Evolutionary conservation across 2,888 invertebrate genomes (phyloP), one percentile per base, ranked within the genome.

Genomic region (Cephus pygmeus): DNA sequence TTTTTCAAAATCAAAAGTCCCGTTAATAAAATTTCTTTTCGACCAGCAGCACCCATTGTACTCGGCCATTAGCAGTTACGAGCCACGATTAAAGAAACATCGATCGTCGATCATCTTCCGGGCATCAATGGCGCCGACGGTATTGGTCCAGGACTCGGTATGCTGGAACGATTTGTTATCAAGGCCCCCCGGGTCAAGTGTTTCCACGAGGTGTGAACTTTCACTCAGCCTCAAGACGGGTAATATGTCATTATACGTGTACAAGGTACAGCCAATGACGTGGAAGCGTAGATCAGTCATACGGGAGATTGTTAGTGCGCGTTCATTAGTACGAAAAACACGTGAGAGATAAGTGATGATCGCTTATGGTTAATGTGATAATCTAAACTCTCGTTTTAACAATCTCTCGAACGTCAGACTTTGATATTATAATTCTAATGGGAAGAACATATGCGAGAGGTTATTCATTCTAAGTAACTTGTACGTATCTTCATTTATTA

Each of bases 81-180:
- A 82, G 76, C 80, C 81, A 81, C 82, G 83, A 87, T 85, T 85
- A 84, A 82, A 80, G 79, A 79, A 79, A 82, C 81, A 82, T 85
- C 85, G 84, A 83, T 86, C 87, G 85, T 87, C 83, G 85, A 88
- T 88, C 87, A 87, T 86, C 84, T 78, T 77, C 79, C 79, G 77
- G 12, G 82, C 73, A 76, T 78, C 77, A 76, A 73, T 73, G 76
- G 71, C 79, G 80, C 80, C 33, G 81, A 77, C 80, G 82, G 75
- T 80, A 77, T 75, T 73, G 81, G 56, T 73, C 79, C 79, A 77
- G 75, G 82, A 81, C 83, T 81, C 83, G 87, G 88, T 86, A 90
- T 88, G 89, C 89, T 56, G 23, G 87, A 87, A 83, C 88, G 88
- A 90, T 90, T 88, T 87, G 87, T 88, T 87, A 89, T 89, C 89